Evolutionary conservation across 2,888 invertebrate species (phyloP), one percentile per base, ranked within the genome.

Genomic region (Agrotis clavis): DNA sequence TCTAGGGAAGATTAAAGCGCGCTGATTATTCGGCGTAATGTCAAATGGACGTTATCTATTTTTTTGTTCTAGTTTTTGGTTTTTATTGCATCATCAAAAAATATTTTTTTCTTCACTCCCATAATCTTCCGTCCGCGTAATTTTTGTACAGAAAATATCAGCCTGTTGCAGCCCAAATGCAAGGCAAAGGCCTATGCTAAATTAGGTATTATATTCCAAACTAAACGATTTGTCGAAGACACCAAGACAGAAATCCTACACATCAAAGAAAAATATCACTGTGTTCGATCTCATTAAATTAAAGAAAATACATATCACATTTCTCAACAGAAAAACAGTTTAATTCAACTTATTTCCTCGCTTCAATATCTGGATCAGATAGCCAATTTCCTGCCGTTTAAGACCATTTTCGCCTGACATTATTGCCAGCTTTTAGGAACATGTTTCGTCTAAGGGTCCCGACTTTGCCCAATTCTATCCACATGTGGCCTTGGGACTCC

Each of bases 311-410:
- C 25, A 62, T n/a, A 63, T 21, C 41, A 62, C 7, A 67, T 62
- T 77, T 35, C 48, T 59, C 56, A 35, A 67, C 48, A 64, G 45
- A 53, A 54, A 21, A 50, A 60, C 69, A 67, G 57, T 63, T 67
- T 67, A 61, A 69, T 76, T 63, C 35, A 77, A 70, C 73, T 66
- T 69, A 74, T 74, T 74, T 77, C 57, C 60, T 53, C 51, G 16
- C 54, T 18, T 70, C 54, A 57, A 71, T 81, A 76, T 83, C 80
- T 81, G 69, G 67, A 57, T 67, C 41, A 83, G 81, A 81, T 83
- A 81, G 70, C 62, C 77, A 76, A 81, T 81, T 80, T 81, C 81
- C 81, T 72, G 67, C 51, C 67, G 72, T 70, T 70, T 67, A 67
- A 48, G 16, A 57, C 67, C 68, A 80, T 74, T 79, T 69, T 74